Evolutionary conservation across 2,797 vertebrate species (phyloP).

Genomic region (Manis pentadactyla): DNA sequence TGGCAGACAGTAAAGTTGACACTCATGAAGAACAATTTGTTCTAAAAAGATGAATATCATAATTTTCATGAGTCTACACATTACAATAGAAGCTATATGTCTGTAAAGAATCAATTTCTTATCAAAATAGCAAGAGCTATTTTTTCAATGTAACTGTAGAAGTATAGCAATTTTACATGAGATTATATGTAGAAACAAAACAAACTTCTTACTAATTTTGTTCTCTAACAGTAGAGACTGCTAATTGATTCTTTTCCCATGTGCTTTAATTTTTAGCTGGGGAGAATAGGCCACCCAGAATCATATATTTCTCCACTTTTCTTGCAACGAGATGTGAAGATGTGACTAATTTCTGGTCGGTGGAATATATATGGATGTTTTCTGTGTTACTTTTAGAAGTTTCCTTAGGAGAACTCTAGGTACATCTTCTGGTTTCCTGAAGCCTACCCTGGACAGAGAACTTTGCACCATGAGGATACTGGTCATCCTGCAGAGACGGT

Average conservation of each 20-base stretch:
- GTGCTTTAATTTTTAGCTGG: background rate
- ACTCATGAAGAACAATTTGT: conserved; percentile 10
- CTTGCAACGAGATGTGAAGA: background rate
- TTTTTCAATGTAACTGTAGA: background rate
- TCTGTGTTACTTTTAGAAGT: background rate
- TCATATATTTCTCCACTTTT: background rate
- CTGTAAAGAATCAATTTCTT: background rate
- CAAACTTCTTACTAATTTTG: background rate
- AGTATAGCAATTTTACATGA: background rate
- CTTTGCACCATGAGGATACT: background rate
- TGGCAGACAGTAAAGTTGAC: background rate
- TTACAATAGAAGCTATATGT: background rate
- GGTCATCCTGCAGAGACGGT: background rate
- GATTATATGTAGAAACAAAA: background rate
- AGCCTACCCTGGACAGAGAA: background rate
- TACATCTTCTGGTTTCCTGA: background rate
- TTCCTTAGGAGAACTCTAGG: background rate
- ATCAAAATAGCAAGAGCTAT: background rate
- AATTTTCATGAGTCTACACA: background rate
- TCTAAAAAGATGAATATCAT: conserved; percentile 38
- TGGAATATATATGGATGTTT: background rate
- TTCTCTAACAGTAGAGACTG: background rate
- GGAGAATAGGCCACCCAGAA: background rate
- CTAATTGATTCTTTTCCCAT: background rate
- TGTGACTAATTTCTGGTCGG: background rate